Evolutionary conservation across 2,888 invertebrate species (phyloP).

Genomic region (Cephonodes hylas): DNA sequence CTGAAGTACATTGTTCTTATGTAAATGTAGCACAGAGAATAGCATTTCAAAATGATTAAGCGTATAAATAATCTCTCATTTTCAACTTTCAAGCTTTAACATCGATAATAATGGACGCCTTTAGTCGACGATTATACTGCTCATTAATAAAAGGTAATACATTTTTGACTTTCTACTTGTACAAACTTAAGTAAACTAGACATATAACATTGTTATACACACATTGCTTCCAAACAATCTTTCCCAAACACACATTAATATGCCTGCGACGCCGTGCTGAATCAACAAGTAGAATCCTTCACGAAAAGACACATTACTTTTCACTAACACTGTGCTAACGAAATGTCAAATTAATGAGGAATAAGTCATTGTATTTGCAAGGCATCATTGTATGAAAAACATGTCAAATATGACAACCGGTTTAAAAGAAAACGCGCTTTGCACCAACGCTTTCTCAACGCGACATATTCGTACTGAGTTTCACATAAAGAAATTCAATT

Average conservation of each 20-base stretch:
- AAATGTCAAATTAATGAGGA: neutral
- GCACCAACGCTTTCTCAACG: slow-evolving; percentile 54
- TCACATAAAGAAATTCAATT: slow-evolving; percentile 4
- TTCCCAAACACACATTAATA: slow-evolving; percentile 10
- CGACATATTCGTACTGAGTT: slow-evolving; percentile 38
- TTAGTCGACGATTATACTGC: too few relatives aligned
- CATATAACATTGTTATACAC: neutral
- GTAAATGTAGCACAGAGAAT: neutral
- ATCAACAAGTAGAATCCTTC: neutral
- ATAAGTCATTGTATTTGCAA: neutral
- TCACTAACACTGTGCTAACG: neutral
- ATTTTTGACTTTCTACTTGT: neutral
- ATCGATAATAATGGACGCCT: too few relatives aligned
- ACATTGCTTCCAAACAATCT: neutral
- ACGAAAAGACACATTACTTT: neutral
- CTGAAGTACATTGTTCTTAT: neutral
- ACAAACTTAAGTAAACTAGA: neutral
- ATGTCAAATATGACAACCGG: slow-evolving; percentile 48
- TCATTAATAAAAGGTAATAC: neutral
- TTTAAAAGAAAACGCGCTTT: slow-evolving; percentile 56
- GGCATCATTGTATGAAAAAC: slow-evolving; percentile 18
- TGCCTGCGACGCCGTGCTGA: neutral
- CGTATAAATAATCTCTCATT: too few relatives aligned
- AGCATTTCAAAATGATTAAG: too few relatives aligned
- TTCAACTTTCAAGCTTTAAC: too few relatives aligned